A percentile compares a stretch with the other conserved stretches of the same genome.
Evolutionary conservation across 1,140 invertebrate species (phyloP).

Genomic region (Drosophila orena): DNA sequence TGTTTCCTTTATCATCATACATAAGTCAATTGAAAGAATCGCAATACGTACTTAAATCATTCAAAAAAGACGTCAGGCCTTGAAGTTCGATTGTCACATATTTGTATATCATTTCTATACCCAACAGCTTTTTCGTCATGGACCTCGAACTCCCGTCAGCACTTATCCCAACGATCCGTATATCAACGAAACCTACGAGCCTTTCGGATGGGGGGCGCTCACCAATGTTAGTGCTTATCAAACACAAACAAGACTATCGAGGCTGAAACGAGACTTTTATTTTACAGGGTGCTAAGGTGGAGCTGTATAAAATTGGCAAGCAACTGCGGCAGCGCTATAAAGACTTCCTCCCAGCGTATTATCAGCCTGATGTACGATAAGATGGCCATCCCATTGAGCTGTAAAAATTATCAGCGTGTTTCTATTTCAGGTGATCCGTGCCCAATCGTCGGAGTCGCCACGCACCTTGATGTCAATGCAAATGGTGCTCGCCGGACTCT

Average conservation of each 20-base stretch:
- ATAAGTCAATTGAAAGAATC: too few species aligned
- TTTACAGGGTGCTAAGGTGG: constrained; percentile 84
- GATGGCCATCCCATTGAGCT: constrained; percentile 1
- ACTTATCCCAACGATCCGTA: constrained; percentile 92
- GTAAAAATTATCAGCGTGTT: constrained; percentile 9
- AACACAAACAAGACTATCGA: constrained; percentile 8
- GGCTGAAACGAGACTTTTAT: constrained; percentile 8
- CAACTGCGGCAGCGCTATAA: constrained; percentile 87
- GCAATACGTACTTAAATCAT: too few species aligned
- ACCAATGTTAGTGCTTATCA: constrained; percentile 88
- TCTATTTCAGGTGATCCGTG: constrained; percentile 85
- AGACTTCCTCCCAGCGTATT: constrained; percentile 86
- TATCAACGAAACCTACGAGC: constrained; percentile 88
- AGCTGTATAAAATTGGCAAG: constrained; percentile 87
- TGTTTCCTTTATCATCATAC: too few species aligned
- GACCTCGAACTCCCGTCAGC: constrained; percentile 90
- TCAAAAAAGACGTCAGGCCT: too few species aligned
- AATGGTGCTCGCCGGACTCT: constrained; percentile 89
- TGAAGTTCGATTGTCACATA: too few species aligned
- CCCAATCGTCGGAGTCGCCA: constrained; percentile 89
- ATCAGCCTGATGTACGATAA: constrained; percentile 86
- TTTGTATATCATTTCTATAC: not conserved
- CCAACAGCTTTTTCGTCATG: constrained; percentile 90
- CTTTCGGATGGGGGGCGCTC: constrained; percentile 91
- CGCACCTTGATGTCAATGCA: constrained; percentile 92